Conservation (phyloP, 2,113 vertebrate genomes). For the Gymnobelideus leadbeateri region DNA sequence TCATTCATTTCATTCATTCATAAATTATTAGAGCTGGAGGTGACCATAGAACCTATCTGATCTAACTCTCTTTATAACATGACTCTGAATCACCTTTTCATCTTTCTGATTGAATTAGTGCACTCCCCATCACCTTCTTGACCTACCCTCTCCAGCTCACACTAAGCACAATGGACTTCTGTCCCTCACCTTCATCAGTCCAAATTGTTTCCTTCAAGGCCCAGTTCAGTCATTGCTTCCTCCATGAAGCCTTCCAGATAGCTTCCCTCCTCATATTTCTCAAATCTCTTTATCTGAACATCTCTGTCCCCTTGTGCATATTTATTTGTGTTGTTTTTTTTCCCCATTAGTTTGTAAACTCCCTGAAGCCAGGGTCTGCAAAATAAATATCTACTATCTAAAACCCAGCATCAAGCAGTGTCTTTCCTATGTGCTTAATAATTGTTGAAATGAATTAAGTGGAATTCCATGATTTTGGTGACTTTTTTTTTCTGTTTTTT, state of each 20-base stretch:
- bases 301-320: neutral
- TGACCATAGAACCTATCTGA: neutral
- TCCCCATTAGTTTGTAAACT: constrained; percentile 11
- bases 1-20: neutral
- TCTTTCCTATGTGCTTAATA: neutral
- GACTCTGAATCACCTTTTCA: neutral
- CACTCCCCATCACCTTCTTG: neutral
- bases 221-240: neutral
- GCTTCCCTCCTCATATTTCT: neutral
- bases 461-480: neutral
- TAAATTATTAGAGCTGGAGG: neutral
- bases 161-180: neutral
- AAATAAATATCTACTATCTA: neutral
- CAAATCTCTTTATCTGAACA: neutral
- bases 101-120: neutral
- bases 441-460: neutral
- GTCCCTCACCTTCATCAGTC: neutral
- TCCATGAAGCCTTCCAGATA: accelerated
- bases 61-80: neutral
- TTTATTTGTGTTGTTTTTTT: neutral
- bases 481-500: constrained; percentile 21
- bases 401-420: neutral
- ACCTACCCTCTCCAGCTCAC: neutral
- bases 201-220: neutral
- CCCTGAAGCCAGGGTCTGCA: neutral